These are phyloP conservation scores for Lineus longissimus DNA, from an alignment of 1,140 invertebrate species.

Conservation along the genomic window DNA sequence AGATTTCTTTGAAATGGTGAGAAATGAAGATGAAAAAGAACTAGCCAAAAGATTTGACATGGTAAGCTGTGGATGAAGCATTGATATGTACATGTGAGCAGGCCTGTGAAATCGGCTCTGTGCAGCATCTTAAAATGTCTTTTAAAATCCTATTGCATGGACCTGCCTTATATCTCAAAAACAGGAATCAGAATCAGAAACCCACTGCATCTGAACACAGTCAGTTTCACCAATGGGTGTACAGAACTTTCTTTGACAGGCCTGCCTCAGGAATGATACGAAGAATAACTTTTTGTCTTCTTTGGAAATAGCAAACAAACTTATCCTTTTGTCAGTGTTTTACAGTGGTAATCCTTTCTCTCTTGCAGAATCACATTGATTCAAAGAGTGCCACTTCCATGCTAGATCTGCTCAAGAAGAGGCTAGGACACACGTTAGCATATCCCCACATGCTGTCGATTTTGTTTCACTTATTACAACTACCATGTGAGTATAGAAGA, in stretches of 20 bases:
- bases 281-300: too few relatives aligned
- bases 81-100: conserved; percentile 59
- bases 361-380: conserved; percentile 70
- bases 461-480: conserved; percentile 82
- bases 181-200: too few relatives aligned
- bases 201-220: too few relatives aligned
- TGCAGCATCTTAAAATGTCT: background rate
- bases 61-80: conserved; percentile 51
- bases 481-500: conserved; percentile 74
- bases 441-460: conserved; percentile 90
- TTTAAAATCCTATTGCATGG: background rate
- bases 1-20: conserved; percentile 98
- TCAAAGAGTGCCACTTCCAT: conserved; percentile 89
- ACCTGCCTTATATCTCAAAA: too few relatives aligned
- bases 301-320: too few relatives aligned
- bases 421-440: conserved; percentile 86
- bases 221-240: too few relatives aligned
- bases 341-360: conserved; percentile 1
- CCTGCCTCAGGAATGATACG: too few relatives aligned
- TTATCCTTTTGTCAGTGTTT: too few relatives aligned
- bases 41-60: conserved; percentile 81
- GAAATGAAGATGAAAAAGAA: conserved; percentile 94
- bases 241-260: too few relatives aligned
- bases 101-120: background rate
- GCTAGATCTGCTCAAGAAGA: conserved; percentile 88